phyloP scores from a whole-genome alignment of 2,888 invertebrate genomes.

The Parelbella ahira region DNA sequence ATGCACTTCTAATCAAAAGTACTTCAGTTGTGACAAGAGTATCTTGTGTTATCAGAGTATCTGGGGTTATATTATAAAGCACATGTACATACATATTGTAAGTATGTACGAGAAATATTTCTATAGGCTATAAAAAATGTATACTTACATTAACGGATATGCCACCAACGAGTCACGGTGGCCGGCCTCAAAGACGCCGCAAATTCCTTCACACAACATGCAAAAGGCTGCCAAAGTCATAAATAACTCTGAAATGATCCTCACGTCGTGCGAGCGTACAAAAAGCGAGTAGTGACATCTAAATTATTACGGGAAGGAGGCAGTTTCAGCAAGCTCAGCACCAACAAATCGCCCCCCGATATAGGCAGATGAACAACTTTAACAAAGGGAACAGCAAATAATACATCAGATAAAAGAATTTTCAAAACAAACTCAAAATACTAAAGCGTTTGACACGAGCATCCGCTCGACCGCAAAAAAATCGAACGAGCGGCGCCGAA shows the following conservation, averaged over 20 bases:
- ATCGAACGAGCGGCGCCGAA: constrained; percentile 53
- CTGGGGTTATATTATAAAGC: no score
- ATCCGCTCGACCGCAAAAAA: constrained; percentile 76
- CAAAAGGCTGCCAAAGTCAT: constrained; percentile 69
- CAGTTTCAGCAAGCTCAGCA: constrained; percentile 61
- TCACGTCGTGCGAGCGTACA: constrained; percentile 57
- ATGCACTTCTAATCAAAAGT: no score
- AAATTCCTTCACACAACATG: constrained; percentile 64
- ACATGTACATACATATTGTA: no score
- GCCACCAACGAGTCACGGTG: constrained; percentile 64
- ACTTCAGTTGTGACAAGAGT: no score
- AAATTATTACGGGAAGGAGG: constrained; percentile 73
- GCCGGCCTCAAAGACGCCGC: constrained; percentile 64
- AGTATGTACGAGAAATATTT: background rate
- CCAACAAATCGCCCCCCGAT: constrained; percentile 62
- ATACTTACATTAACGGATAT: constrained; percentile 64
- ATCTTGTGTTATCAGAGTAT: no score
- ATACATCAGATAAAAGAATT: constrained; percentile 81
- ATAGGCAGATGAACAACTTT: constrained; percentile 66
- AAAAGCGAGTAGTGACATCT: constrained; percentile 76
- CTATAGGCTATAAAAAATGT: constrained; percentile 37
- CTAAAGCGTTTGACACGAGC: constrained; percentile 81
- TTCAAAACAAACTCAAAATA: constrained; percentile 82
- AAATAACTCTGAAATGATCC: constrained; percentile 75
- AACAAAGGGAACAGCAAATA: constrained; percentile 74